Evolutionary conservation across 2,888 invertebrate genomes (phyloP).

Genomic region (Cheilosia variabilis): DNA sequence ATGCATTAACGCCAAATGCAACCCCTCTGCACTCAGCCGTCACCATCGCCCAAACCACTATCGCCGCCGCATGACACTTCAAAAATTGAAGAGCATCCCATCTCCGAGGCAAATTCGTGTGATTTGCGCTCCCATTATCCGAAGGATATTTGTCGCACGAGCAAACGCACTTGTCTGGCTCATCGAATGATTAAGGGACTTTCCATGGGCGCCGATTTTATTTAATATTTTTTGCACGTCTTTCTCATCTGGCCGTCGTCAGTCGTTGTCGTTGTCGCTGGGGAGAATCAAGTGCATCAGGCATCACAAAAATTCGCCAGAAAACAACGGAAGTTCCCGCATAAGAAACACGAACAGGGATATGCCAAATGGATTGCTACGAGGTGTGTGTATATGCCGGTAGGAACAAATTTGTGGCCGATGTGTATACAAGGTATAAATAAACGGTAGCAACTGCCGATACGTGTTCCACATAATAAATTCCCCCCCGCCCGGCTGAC

Average conservation of each 20-base stretch:
- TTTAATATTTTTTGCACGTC: slow-evolving; percentile 69
- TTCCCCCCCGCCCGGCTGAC: slow-evolving; percentile 7
- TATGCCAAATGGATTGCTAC: slow-evolving; percentile 53
- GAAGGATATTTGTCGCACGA: slow-evolving; percentile 71
- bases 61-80: slow-evolving; percentile 57
- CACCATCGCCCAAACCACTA: neutral
- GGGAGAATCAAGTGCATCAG: slow-evolving; percentile 52
- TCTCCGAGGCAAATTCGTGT: slow-evolving; percentile 23
- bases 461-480: slow-evolving; percentile 68
- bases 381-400: slow-evolving; percentile 45
- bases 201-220: slow-evolving; percentile 20
- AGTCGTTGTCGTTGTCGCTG: neutral
- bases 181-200: slow-evolving; percentile 62
- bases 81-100: slow-evolving; percentile 62
- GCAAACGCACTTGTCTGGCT: slow-evolving; percentile 73
- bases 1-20: slow-evolving; percentile 67
- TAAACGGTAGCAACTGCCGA: slow-evolving; percentile 56
- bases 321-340: slow-evolving; percentile 41
- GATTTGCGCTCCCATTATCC: slow-evolving; percentile 49
- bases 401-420: slow-evolving; percentile 46
- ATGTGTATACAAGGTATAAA: slow-evolving; percentile 36
- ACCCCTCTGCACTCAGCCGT: slow-evolving; percentile 23
- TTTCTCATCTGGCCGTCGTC: slow-evolving; percentile 39
- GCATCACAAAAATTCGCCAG: slow-evolving; percentile 5
- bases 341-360: slow-evolving; percentile 13